Base-by-base conservation (phyloP, 1,140 invertebrate species). In the Eupeodes corollae region DNA sequence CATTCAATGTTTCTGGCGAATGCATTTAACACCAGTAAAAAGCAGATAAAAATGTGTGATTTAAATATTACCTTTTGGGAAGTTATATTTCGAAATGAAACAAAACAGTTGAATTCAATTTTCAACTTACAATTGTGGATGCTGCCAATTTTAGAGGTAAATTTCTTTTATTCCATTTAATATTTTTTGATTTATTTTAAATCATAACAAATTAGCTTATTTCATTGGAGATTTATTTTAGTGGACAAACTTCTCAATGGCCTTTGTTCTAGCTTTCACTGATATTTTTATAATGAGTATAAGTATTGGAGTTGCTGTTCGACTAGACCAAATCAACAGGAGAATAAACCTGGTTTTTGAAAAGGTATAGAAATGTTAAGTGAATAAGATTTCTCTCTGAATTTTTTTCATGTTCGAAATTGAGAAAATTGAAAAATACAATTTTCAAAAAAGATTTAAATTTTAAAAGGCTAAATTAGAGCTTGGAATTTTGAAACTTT, bases 201-300 rank as follows among this genome's bases (percentile, higher is more conserved):
- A n/a, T n/a, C n/a, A n/a, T n/a, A n/a, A n/a, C n/a, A n/a, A n/a
- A n/a, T n/a, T n/a, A n/a, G n/a, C n/a, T n/a, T n/a, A n/a, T n/a
- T n/a, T n/a, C n/a, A n/a, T n/a, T 10, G 18, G 14, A 40, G 6
- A 40, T 26, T 42, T 11, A 45, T 38, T 31, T 8, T 15, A 63
- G 60, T 66, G 57, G 55, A 46, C 63, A 14, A 66, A 66, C 43
- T 26, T 63, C 38, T 65, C 62, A 0, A 58, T 66, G 42, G 63
- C 63, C n/a, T 66, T 63, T 52, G 57, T 59, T 0, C 58, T 59
- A 3, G 57, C 62, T 16, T 66, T 66, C 30, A 79, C 74, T 13
- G 80, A 82, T 53, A 54, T 79, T 5, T 81, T 82, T 31, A 70
- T 81, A 3, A 80, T 80, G 63, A 56, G 79, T 58, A 72, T 81